Evolutionary conservation across 2,113 vertebrate genomes (phyloP).

Genomic region (Salminus brasiliensis): DNA sequence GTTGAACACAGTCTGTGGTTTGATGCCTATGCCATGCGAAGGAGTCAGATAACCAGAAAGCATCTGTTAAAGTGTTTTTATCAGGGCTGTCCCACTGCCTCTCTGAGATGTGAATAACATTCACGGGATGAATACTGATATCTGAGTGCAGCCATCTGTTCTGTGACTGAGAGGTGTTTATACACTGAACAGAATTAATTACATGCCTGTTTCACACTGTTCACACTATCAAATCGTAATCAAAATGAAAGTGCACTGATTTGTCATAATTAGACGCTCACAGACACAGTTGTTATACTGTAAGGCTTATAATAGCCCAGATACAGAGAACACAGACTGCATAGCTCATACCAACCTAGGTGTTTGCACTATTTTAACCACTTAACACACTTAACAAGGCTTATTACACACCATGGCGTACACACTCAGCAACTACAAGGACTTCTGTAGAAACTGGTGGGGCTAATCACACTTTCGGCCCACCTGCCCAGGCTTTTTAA

Average conservation of each 20-base stretch:
- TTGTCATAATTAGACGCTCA: neutral
- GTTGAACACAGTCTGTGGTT: constrained; percentile 32
- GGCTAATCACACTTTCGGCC: too few species aligned
- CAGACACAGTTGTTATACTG: neutral
- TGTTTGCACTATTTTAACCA: neutral
- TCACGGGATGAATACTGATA: constrained; percentile 17
- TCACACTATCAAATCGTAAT: constrained; percentile 9
- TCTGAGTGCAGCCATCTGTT: constrained; percentile 22
- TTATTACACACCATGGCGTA: too few species aligned
- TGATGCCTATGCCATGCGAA: constrained; percentile 29
- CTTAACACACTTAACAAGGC: too few species aligned
- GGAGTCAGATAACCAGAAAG: constrained; percentile 26
- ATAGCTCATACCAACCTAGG: neutral
- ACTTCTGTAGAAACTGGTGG: too few species aligned
- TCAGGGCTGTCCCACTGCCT: constrained; percentile 28
- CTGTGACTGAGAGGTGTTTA: neutral
- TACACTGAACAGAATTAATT: constrained; percentile 32
- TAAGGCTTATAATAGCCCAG: neutral
- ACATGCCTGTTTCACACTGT: neutral
- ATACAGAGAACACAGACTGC: neutral
- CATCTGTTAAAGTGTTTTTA: constrained; percentile 49
- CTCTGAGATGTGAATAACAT: constrained; percentile 43
- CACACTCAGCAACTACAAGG: too few species aligned
- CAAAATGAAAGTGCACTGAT: neutral
- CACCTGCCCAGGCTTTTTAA: too few species aligned